Percentiles rank a stretch among this genome's conserved stretches.
phyloP scores from a whole-genome alignment of 1,140 invertebrate genomes.

The Drosophila fuyamai region DNA sequence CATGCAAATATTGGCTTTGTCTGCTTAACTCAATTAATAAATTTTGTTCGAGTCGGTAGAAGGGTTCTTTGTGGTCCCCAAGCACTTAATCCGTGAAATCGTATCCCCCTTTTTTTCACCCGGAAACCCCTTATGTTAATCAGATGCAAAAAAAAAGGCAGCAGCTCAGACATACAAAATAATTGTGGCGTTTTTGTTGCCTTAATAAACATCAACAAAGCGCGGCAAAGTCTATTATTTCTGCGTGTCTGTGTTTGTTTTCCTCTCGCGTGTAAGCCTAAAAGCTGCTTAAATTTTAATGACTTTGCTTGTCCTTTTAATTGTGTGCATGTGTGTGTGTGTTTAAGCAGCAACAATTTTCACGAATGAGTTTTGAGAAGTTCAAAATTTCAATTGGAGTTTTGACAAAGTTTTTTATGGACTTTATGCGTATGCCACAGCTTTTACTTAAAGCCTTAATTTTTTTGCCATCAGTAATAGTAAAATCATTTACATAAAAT shows the following conservation, averaged over 20 bases:
- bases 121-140: slow-evolving; percentile 55
- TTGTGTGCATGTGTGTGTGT: slow-evolving; percentile 50
- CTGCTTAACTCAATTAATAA: slow-evolving; percentile 74
- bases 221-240: slow-evolving; percentile 41
- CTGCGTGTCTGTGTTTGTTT: slow-evolving; percentile 32
- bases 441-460: too few species aligned
- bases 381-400: slow-evolving; percentile 21
- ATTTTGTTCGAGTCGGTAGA: slow-evolving; percentile 69
- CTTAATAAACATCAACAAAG: slow-evolving; percentile 30
- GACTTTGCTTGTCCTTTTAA: slow-evolving; percentile 80
- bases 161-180: slow-evolving; percentile 26
- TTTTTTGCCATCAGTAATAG: too few species aligned
- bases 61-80: slow-evolving; percentile 5
- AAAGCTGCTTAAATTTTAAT: slow-evolving; percentile 83
- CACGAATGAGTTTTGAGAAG: slow-evolving; percentile 9
- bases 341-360: slow-evolving; percentile 41
- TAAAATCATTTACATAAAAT: too few species aligned
- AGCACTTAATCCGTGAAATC: slow-evolving; percentile 28
- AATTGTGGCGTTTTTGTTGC: slow-evolving; percentile 40
- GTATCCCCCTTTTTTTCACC: background rate
- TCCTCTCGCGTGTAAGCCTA: slow-evolving; percentile 68
- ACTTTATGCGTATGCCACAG: background rate
- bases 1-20: slow-evolving; percentile 50
- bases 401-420: background rate
- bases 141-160: slow-evolving; percentile 40